These are phyloP conservation scores for Buceros bicornis DNA, from an alignment of 2,797 vertebrate genomes.

Conservation along the genomic window DNA sequence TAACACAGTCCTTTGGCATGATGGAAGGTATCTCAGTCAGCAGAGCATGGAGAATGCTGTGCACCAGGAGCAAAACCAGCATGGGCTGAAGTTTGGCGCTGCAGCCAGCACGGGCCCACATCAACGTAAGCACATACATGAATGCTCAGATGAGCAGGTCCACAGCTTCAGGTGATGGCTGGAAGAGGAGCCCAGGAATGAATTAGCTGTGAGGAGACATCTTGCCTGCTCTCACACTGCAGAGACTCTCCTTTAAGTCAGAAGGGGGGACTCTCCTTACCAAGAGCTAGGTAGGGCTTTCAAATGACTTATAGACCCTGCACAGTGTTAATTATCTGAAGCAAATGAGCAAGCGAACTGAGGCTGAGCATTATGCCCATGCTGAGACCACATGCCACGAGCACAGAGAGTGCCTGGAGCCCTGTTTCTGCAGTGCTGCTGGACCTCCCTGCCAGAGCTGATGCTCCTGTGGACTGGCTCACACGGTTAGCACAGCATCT, in stretches of 20 bases:
- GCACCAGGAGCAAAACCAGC: background rate
- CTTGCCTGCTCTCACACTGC: too few species aligned
- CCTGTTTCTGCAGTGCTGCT: background rate
- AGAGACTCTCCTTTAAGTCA: too few species aligned
- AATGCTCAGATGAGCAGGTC: too few species aligned
- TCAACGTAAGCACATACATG: too few species aligned
- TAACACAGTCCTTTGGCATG: background rate
- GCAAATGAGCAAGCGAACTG: background rate
- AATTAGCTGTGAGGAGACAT: too few species aligned
- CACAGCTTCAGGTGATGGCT: too few species aligned
- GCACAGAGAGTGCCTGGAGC: background rate
- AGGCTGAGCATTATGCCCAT: background rate
- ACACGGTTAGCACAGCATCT: background rate
- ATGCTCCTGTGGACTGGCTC: background rate
- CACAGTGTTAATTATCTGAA: background rate
- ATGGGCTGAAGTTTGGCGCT: background rate
- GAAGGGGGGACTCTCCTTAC: too few species aligned
- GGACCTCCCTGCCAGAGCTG: background rate
- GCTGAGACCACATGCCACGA: background rate
- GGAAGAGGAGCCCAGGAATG: too few species aligned
- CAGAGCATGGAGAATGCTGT: rapidly evolving
- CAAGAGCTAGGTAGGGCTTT: too few species aligned
- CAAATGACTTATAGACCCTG: too few species aligned
- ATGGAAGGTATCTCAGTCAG: background rate
- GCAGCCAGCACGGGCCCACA: background rate